Evolutionary conservation across 1,140 invertebrate species (phyloP).

Genomic region (Panagrolaimus sp.): DNA sequence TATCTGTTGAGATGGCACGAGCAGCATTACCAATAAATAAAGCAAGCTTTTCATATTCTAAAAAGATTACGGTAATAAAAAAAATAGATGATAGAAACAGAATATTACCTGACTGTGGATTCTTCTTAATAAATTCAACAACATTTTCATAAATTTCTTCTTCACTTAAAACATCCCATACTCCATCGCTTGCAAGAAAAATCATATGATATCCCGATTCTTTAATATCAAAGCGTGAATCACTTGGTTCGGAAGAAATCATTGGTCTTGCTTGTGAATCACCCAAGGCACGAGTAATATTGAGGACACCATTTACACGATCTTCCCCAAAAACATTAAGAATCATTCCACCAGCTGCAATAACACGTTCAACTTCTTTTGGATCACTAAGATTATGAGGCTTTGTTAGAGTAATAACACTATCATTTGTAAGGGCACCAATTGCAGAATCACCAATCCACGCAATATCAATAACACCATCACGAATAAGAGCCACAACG

Average conservation of each 20-base stretch:
- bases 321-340: constrained; percentile 20
- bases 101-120: background rate
- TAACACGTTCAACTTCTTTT: constrained; percentile 17
- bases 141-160: constrained; percentile 9
- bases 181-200: constrained; percentile 26
- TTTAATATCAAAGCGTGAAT: background rate
- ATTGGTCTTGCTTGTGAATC: constrained; percentile 23
- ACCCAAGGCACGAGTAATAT: constrained; percentile 27
- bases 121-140: background rate
- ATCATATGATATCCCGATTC: constrained; percentile 20
- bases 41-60: constrained; percentile 2
- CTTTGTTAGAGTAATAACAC: constrained; percentile 12
- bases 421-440: constrained; percentile 18
- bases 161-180: constrained; percentile 18
- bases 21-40: background rate
- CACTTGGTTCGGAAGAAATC: constrained; percentile 18
- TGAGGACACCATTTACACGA: constrained; percentile 27
- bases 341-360: constrained; percentile 20
- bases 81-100: background rate
- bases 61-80: background rate
- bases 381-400: constrained; percentile 23
- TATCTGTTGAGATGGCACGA: background rate
- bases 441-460: constrained; percentile 26
- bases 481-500: constrained; percentile 11
- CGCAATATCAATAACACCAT: background rate